These are phyloP conservation scores for Agapornis roseicollis DNA, from an alignment of 2,113 vertebrate genomes.

Conservation along the genomic window DNA sequence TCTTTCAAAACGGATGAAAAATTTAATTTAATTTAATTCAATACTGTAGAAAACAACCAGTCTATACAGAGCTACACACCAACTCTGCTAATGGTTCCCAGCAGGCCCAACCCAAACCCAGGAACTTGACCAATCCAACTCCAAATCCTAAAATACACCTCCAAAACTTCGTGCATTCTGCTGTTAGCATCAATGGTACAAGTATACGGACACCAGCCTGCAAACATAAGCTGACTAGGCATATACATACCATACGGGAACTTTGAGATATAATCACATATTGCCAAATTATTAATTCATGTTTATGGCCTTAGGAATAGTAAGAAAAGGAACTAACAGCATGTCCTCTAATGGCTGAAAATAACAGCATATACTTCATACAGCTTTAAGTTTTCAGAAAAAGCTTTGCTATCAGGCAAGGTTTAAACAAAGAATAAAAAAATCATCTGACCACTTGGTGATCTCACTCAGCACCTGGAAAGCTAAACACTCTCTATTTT, in stretches of 20 bases:
- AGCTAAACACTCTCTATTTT: constrained; percentile 42
- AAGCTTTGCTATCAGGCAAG: neutral
- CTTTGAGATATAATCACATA: neutral
- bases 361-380: neutral
- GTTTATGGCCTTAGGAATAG: neutral
- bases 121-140: neutral
- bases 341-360: neutral
- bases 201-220: neutral
- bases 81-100: neutral
- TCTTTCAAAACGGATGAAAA: neutral
- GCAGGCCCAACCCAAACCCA: neutral
- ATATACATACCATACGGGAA: neutral
- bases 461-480: constrained; percentile 49
- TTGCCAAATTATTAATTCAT: neutral
- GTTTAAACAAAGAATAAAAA: neutral
- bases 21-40: neutral
- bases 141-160: neutral
- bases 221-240: neutral
- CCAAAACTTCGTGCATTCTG: neutral
- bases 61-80: neutral
- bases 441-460: neutral
- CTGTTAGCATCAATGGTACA: neutral
- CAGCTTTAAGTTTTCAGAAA: neutral
- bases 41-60: neutral
- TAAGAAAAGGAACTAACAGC: neutral